Evolutionary conservation across 2,888 invertebrate species (phyloP), one percentile per base, ranked within the genome.

Genomic region (Mesorhabditis belari): DNA sequence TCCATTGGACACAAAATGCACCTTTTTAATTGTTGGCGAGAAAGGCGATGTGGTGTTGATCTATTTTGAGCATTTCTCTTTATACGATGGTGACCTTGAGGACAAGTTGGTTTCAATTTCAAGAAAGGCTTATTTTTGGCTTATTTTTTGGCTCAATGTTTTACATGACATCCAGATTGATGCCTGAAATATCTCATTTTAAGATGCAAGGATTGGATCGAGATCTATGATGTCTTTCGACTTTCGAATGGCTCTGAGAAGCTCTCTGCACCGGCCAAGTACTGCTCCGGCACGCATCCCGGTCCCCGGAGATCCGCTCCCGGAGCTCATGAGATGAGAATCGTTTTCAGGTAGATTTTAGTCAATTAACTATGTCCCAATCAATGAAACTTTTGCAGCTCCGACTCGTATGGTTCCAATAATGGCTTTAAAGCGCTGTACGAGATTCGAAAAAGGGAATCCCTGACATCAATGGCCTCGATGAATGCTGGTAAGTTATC

Each of bases 341-440:
- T 95, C 63, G 87, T 92, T 60, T 87, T 96, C 76, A 90, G 44
- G 44, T 35, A 17, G 12, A 17, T 35, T n/a, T 35, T 17, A 35
- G n/a, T n/a, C 12, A 35, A n/a, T n/a, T n/a, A n/a, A n/a, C n/a
- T n/a, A n/a, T 35, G 12, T 35, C n/a, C n/a, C n/a, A 35, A 35
- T 35, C 1, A 1, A n/a, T 9, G n/a, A 35, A 35, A 35, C 12
- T n/a, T 35, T 35, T 35, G n/a, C n/a, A 35, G 90, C 81, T 90
- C 95, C 29, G 90, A 95, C 82, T 86, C 87, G 27, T 88, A 89
- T 71, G 88, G 88, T 61, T 92, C 93, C 55, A 90, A 89, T 71
- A 92, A 92, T 76, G 96, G 96, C 26, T 98, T 98, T 84, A 92
- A 92, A 82, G 96, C 94, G 17, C 87, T 90, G 76, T 98, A 94